Percentiles rank a stretch among this genome's conserved stretches.
Evolutionary conservation across 1,140 invertebrate species (phyloP).

Genomic region (Galendromus occidentalis): DNA sequence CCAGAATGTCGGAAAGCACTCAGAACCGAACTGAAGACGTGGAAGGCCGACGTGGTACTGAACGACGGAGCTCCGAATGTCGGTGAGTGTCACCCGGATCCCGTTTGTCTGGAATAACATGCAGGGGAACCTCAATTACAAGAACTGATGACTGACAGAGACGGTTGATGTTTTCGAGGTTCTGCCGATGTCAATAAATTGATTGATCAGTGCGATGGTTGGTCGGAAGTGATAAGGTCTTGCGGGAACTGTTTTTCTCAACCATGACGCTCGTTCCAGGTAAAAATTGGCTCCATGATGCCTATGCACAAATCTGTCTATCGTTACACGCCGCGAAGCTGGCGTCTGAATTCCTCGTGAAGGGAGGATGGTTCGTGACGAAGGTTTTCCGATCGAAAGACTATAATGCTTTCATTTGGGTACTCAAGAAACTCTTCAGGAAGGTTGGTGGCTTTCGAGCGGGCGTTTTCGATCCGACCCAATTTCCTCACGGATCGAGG

Average conservation of each 20-base stretch:
- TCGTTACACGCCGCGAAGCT: slow-evolving; percentile 80
- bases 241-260: too few relatives aligned
- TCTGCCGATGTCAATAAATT: too few relatives aligned
- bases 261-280: slow-evolving; percentile 18
- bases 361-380: slow-evolving; percentile 90
- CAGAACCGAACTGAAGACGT: slow-evolving; percentile 65
- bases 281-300: slow-evolving; percentile 90
- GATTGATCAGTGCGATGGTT: too few relatives aligned
- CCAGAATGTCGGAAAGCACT: slow-evolving; percentile 51
- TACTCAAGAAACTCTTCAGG: slow-evolving; percentile 86
- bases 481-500: too few relatives aligned
- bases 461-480: neutral
- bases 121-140: too few relatives aligned
- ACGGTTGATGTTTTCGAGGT: too few relatives aligned
- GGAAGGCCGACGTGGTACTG: slow-evolving; percentile 89
- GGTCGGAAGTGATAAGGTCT: too few relatives aligned
- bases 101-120: too few relatives aligned
- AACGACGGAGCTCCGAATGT: slow-evolving; percentile 98
- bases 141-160: too few relatives aligned
- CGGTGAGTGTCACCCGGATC: slow-evolving; percentile 36
- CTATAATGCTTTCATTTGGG: slow-evolving; percentile 82
- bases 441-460: slow-evolving; percentile 22
- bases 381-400: slow-evolving; percentile 98
- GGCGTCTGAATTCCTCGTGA: slow-evolving; percentile 65
- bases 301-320: slow-evolving; percentile 68